These are phyloP conservation scores for Punctoribates punctum DNA, from an alignment of 2,888 invertebrate genomes.

Conservation along the genomic window DNA sequence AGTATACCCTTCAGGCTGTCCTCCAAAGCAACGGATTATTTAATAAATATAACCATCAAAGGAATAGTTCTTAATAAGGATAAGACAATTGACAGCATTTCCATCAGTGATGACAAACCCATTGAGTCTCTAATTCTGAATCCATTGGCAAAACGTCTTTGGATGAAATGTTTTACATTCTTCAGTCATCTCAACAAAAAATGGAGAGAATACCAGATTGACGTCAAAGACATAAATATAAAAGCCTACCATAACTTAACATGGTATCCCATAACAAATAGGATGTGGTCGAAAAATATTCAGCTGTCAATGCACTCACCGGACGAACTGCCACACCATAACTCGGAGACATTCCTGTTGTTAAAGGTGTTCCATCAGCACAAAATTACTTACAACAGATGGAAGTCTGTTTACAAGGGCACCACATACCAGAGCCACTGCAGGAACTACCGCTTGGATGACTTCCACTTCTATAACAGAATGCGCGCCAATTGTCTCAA, in stretches of 20 bases:
- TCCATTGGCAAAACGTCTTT: no score
- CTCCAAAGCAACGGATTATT: no score
- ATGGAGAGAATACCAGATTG: background rate
- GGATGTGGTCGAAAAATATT: background rate
- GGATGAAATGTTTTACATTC: background rate
- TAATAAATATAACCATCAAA: background rate
- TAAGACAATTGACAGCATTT: background rate
- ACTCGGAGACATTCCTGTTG: background rate
- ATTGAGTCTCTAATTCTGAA: background rate
- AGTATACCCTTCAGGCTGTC: no score
- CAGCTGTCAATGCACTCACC: background rate
- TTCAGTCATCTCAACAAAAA: background rate
- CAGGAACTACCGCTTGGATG: no score
- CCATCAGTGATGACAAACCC: background rate
- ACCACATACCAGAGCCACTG: no score
- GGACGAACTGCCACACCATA: background rate
- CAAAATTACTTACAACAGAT: no score
- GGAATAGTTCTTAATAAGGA: background rate
- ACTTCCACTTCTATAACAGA: background rate
- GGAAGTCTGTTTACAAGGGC: no score
- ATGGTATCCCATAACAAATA: background rate
- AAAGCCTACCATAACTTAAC: background rate
- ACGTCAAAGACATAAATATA: background rate
- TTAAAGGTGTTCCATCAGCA: no score
- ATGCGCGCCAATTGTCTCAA: background rate